These are phyloP conservation scores for Hirundichthys speculiger DNA, from an alignment of 2,113 vertebrate genomes.

Conservation along the genomic window DNA sequence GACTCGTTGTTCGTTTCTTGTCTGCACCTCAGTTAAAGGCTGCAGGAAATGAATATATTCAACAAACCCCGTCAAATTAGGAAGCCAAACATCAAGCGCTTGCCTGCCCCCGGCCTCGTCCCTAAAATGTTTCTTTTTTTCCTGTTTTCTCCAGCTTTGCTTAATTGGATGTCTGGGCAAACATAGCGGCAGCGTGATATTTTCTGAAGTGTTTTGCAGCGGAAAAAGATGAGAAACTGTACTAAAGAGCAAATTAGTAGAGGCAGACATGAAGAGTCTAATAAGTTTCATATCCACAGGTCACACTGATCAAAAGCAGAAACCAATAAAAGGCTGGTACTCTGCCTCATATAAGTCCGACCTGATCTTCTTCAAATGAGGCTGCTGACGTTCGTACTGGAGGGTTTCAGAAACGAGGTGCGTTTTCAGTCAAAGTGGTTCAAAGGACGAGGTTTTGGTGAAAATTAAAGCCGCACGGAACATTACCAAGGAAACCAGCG, in stretches of 20 bases:
- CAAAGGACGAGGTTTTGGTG: no score
- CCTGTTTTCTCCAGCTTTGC: not conserved
- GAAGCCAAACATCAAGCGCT: not conserved
- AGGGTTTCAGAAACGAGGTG: slow-evolving; percentile 11
- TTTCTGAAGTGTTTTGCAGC: not conserved
- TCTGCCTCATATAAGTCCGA: not conserved
- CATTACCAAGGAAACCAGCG: not conserved
- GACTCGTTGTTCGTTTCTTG: not conserved
- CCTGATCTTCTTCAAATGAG: slow-evolving; percentile 27
- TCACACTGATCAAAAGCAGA: slow-evolving; percentile 46
- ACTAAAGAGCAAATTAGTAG: not conserved
- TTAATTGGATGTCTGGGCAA: no score
- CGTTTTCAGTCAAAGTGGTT: no score
- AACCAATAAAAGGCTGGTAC: slow-evolving; percentile 27
- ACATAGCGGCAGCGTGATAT: not conserved
- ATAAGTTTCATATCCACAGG: slow-evolving; percentile 23
- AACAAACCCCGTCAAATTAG: not conserved
- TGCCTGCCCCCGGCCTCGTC: not conserved
- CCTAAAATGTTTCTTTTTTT: slow-evolving; percentile 5
- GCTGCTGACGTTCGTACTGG: slow-evolving; percentile 7
- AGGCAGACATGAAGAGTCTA: slow-evolving; percentile 1
- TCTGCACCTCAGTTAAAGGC: not conserved
- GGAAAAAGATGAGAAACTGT: slow-evolving; percentile 28
- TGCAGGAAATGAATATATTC: not conserved
- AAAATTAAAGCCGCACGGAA: not conserved